phyloP scores from a whole-genome alignment of 2,113 vertebrate genomes.

The Bombycilla garrulus region DNA sequence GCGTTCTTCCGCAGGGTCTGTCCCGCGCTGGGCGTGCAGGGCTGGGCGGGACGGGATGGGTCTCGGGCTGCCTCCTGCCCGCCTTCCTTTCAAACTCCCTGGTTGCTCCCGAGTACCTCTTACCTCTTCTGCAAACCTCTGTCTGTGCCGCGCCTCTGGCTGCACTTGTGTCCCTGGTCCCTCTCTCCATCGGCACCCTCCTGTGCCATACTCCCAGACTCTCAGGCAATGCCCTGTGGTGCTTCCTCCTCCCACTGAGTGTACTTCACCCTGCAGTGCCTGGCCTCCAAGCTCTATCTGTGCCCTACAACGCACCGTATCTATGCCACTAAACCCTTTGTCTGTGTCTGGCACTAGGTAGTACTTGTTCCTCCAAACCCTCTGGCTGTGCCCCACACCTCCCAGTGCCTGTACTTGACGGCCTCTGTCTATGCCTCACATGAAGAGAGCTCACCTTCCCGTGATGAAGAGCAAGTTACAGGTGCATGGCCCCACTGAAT shows the following conservation, averaged over 20 bases:
- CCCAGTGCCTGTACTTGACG: too few relatives aligned
- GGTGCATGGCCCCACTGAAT: neutral
- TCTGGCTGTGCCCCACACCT: neutral
- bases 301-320: rapidly evolving
- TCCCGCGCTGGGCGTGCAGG: neutral
- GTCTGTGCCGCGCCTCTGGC: neutral
- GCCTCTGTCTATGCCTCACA: neutral
- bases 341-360: neutral
- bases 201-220: neutral
- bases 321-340: neutral
- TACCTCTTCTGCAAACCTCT: too few relatives aligned
- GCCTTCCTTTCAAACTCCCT: too few relatives aligned
- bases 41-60: neutral
- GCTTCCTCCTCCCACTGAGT: too few relatives aligned
- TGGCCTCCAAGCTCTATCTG: neutral
- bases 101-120: rapidly evolving
- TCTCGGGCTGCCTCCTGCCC: neutral
- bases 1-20: neutral
- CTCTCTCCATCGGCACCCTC: rapidly evolving
- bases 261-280: neutral
- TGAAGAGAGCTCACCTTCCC: neutral
- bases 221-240: neutral
- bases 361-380: too few relatives aligned
- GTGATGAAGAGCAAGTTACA: neutral
- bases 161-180: neutral